Evolutionary conservation across 2,113 vertebrate species (phyloP).

Genomic region (Struthio camelus): DNA sequence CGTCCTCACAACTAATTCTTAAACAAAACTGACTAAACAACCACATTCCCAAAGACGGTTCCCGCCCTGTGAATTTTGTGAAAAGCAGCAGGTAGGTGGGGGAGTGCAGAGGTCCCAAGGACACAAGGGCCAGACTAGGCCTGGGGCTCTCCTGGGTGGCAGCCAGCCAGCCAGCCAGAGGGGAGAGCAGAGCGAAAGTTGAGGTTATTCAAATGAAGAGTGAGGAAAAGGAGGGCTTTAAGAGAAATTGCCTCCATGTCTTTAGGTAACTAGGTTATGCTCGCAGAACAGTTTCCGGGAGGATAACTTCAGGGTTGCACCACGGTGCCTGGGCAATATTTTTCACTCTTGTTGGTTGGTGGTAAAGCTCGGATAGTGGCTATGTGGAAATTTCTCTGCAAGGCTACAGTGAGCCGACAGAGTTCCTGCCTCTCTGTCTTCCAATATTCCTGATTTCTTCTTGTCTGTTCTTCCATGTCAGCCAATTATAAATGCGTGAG

Average conservation of each 20-base stretch:
- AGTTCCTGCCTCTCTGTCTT: background rate
- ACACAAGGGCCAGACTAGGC: too few relatives aligned
- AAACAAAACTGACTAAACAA: background rate
- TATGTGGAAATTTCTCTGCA: background rate
- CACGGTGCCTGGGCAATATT: background rate
- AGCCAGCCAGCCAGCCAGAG: rapidly evolving
- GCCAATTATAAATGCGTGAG: background rate
- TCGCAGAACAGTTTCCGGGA: background rate
- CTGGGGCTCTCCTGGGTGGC: background rate
- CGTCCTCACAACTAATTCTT: background rate
- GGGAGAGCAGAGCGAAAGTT: background rate
- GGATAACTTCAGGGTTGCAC: background rate
- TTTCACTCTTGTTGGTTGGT: background rate
- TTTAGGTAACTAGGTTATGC: background rate
- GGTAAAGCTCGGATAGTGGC: background rate
- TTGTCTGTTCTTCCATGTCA: background rate
- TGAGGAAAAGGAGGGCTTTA: background rate
- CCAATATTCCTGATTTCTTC: background rate
- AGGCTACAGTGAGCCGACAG: background rate
- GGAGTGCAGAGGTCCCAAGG: background rate
- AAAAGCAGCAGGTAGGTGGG: rapidly evolving
- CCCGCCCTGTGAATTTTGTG: background rate
- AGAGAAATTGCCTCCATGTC: background rate
- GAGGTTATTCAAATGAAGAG: background rate
- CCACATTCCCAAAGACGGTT: background rate